A percentile compares a stretch with the other conserved stretches of the same genome.
phyloP scores from a whole-genome alignment of 2,888 invertebrate genomes.

The Heteropelma amictum region DNA sequence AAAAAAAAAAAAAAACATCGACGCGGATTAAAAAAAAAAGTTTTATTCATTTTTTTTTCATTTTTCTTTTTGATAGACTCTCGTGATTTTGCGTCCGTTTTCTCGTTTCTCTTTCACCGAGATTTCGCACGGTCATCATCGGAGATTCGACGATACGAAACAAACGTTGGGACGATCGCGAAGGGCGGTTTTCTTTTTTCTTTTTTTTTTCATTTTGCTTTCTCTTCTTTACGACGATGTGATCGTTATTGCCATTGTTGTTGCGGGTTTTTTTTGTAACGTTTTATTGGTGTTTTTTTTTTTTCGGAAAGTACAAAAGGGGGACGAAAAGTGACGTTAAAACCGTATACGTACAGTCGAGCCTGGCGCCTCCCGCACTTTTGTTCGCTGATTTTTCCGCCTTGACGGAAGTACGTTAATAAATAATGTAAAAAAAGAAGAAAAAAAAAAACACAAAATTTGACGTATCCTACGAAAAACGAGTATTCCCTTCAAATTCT shows the following conservation, averaged over 20 bases:
- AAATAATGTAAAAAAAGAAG: too few species aligned
- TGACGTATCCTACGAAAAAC: too few species aligned
- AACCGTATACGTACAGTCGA: background rate
- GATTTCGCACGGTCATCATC: slow-evolving; percentile 24
- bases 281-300: slow-evolving; percentile 2
- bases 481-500: too few species aligned
- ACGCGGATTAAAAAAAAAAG: too few species aligned
- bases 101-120: background rate
- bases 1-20: slow-evolving; percentile 1
- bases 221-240: slow-evolving; percentile 16
- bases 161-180: slow-evolving; percentile 7
- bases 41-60: background rate
- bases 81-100: background rate
- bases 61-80: background rate
- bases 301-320: slow-evolving; percentile 6
- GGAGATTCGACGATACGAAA: slow-evolving; percentile 16
- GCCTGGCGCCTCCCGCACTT: too few species aligned
- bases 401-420: too few species aligned
- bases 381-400: too few species aligned
- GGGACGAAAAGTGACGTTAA: slow-evolving; percentile 6
- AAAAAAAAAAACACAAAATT: too few species aligned
- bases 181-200: background rate
- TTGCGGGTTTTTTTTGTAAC: background rate
- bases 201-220: too few species aligned
- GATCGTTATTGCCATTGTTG: slow-evolving; percentile 25